Base-by-base conservation (phyloP, 2,888 invertebrate genomes). In the Leptodirus hochenwartii region DNA sequence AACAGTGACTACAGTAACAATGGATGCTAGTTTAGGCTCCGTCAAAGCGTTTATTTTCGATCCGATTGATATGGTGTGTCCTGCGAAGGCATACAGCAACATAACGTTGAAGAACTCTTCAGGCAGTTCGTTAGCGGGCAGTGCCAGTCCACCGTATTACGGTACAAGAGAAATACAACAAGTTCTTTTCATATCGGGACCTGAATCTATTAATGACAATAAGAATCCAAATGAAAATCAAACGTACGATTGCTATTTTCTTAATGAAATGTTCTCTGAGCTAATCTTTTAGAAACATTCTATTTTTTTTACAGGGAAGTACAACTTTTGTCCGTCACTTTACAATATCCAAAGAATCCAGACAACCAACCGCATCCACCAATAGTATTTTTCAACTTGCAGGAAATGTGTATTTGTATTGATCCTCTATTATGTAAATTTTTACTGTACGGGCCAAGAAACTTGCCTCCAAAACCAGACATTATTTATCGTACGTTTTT, bases 351-450 rank as follows among this genome's bases (percentile, higher is more conserved):
- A 9, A 41, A 54, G 26, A 45, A 47, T 39, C 48, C 54, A 5
- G 49, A 52, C 11, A 40, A 44, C 22, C 59, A 61, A 38, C 45
- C 48, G 12, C 59, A 63, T 45, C 56, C 63, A 4, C 51, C 64
- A 1, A 47, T 66, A 22, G 29, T 64, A n/a, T 50, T 59, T 2
- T 58, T 64, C 36, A 56, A 58, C 43, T 37, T 64, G 5, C 54
- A 59, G 35, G 59, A 64, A 43, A 59, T 62, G 33, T 51, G 58
- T 37, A 51, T 64, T 20, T 62, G 62, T 17, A 43, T 73, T 2
- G 75, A 76, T 49, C 75, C 75, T 1, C 50, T 75, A n/a, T 47
- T 76, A 8, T 59, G 67, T 29, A 57, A 62, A 22, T 76, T 71
- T 67, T 49, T 76, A n/a, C 55, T 66, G 2, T 76, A 75, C 47